Evolutionary conservation across 2,797 vertebrate species (phyloP).

Genomic region (Esox lucius): DNA sequence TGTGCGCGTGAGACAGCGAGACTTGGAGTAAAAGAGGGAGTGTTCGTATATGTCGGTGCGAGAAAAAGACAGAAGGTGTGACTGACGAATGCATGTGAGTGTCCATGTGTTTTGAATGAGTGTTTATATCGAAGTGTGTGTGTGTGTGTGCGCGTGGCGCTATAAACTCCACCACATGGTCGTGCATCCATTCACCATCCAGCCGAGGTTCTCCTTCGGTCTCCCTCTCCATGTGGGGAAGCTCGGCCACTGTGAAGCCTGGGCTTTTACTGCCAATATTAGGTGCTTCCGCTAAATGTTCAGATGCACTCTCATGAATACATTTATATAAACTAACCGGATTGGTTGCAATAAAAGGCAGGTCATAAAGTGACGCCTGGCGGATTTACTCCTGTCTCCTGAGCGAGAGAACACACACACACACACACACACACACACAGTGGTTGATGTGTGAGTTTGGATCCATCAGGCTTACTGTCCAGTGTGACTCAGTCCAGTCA

Average conservation of each 20-base stretch:
- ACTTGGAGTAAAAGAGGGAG: too few species aligned
- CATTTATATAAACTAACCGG: neutral
- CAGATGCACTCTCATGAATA: neutral
- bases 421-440: neutral
- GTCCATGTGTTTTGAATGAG: neutral
- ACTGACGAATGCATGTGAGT: neutral
- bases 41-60: neutral
- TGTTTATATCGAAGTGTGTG: neutral
- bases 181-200: neutral
- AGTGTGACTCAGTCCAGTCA: too few species aligned
- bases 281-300: neutral
- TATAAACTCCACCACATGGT: constrained; percentile 4
- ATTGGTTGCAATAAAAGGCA: neutral
- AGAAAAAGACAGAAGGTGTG: neutral
- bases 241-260: neutral
- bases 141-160: constrained; percentile 16
- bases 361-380: neutral
- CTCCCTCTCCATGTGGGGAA: neutral
- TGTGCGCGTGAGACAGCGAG: neutral
- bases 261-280: neutral
- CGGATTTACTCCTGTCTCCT: neutral
- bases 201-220: neutral
- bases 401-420: neutral
- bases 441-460: too few species aligned
- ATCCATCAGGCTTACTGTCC: too few species aligned